These are phyloP conservation scores for Oryzias javanicus DNA, from an alignment of 2,113 vertebrate species.

Conservation along the genomic window DNA sequence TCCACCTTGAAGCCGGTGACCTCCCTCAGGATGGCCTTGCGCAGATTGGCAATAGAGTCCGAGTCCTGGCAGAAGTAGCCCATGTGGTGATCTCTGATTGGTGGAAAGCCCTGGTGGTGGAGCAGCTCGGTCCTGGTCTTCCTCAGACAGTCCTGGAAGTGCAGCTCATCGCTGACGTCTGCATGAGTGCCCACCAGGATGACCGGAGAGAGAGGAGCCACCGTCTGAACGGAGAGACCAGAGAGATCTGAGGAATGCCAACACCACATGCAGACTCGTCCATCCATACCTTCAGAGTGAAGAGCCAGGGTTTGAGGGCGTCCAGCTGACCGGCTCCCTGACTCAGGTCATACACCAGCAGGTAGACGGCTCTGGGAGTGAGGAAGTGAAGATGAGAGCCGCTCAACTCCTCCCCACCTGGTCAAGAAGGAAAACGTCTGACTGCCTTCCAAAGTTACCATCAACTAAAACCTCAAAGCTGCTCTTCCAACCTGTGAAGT, in stretches of 20 bases:
- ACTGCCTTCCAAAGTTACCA: background rate
- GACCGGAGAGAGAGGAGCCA: conserved; percentile 88
- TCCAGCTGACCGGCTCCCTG: conserved; percentile 89
- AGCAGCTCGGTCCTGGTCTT: conserved; percentile 87
- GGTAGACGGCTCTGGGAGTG: conserved; percentile 88
- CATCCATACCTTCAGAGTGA: conserved; percentile 90
- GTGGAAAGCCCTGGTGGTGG: conserved; percentile 86
- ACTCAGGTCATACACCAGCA: conserved; percentile 93
- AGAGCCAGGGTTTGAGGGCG: conserved; percentile 94
- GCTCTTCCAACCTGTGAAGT: conserved; percentile 86
- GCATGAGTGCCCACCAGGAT: conserved; percentile 93
- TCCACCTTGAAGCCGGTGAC: conserved; percentile 87
- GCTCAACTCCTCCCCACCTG: conserved; percentile 89
- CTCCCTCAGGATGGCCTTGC: conserved; percentile 86
- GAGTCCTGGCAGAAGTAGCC: conserved; percentile 87
- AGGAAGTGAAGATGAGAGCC: conserved; percentile 92
- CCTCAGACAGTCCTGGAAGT: conserved; percentile 80
- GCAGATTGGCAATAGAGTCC: conserved; percentile 83
- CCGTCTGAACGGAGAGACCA: conserved; percentile 72
- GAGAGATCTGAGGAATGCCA: too few relatives aligned
- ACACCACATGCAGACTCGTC: too few relatives aligned
- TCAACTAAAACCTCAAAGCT: background rate
- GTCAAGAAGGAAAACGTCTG: background rate
- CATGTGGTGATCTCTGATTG: conserved; percentile 85
- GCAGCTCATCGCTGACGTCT: conserved; percentile 84